Conservation (phyloP, 2,888 invertebrate species). For the Hanleya hanleyi region DNA sequence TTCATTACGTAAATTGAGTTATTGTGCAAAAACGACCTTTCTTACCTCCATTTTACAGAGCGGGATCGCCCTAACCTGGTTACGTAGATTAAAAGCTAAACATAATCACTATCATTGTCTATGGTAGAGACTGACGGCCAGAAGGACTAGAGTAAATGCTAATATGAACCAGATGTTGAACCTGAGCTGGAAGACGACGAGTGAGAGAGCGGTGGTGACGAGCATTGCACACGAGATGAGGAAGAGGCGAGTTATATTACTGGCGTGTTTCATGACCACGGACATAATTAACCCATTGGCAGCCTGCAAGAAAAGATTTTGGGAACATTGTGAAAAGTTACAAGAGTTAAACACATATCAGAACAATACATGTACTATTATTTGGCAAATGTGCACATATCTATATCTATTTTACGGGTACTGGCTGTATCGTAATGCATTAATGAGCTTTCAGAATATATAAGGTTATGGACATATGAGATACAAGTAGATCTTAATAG, state of each 20-base stretch:
- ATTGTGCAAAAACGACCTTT: too few species aligned
- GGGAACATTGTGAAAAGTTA: constrained; percentile 1
- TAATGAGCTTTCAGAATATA: too few species aligned
- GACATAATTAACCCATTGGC: constrained; percentile 71
- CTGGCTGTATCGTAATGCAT: too few species aligned
- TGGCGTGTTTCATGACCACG: constrained; percentile 71
- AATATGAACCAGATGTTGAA: constrained; percentile 64
- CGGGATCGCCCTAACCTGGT: too few species aligned
- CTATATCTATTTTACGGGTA: too few species aligned
- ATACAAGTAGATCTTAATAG: too few species aligned
- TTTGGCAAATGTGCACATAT: not conserved
- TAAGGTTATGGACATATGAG: too few species aligned
- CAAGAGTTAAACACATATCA: not conserved
- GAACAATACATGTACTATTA: not conserved
- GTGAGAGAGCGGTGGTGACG: constrained; percentile 65
- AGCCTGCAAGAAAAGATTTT: constrained; percentile 60
- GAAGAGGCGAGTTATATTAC: constrained; percentile 71
- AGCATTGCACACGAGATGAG: constrained; percentile 70
- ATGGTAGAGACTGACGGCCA: constrained; percentile 63
- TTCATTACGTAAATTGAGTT: too few species aligned
- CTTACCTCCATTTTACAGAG: too few species aligned
- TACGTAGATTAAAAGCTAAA: too few species aligned
- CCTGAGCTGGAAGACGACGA: constrained; percentile 61
- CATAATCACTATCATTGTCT: not conserved
- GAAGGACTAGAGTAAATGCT: constrained; percentile 55